Conservation (phyloP, 2,113 vertebrate species). For the Octodon degus region DNA sequence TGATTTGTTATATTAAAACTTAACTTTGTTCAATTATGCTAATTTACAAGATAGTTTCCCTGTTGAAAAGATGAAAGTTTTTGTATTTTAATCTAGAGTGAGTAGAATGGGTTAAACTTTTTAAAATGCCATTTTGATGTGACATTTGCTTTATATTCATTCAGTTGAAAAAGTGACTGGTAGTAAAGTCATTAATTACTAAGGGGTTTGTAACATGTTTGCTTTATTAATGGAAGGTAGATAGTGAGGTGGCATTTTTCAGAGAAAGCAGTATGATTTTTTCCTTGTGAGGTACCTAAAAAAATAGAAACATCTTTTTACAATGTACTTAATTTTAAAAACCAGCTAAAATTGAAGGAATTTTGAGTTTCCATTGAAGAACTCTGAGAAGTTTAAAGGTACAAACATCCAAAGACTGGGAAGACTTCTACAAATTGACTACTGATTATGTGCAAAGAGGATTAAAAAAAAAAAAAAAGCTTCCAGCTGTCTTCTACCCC, state of each 20-base stretch:
- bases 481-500: background rate
- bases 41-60: conserved; percentile 1
- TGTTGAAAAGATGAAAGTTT: conserved; percentile 43
- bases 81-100: conserved; percentile 66
- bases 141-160: conserved; percentile 55
- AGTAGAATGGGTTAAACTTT: conserved; percentile 47
- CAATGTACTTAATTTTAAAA: conserved; percentile 59
- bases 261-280: conserved; percentile 37
- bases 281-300: background rate
- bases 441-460: background rate
- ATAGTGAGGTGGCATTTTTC: conserved; percentile 44
- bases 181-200: conserved; percentile 56
- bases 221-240: conserved; percentile 26
- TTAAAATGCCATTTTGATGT: conserved; percentile 39
- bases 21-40: conserved; percentile 47
- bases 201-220: conserved; percentile 61
- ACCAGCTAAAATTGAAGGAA: conserved; percentile 44
- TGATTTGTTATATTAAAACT: conserved; percentile 39
- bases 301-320: background rate
- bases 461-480: background rate
- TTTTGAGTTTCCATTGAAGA: conserved; percentile 46
- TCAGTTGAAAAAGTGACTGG: conserved; percentile 32
- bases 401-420: background rate
- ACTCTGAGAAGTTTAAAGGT: background rate
- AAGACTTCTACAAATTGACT: background rate